Conservation (phyloP, 1,140 invertebrate genomes). For the Solenopsis fugax region DNA sequence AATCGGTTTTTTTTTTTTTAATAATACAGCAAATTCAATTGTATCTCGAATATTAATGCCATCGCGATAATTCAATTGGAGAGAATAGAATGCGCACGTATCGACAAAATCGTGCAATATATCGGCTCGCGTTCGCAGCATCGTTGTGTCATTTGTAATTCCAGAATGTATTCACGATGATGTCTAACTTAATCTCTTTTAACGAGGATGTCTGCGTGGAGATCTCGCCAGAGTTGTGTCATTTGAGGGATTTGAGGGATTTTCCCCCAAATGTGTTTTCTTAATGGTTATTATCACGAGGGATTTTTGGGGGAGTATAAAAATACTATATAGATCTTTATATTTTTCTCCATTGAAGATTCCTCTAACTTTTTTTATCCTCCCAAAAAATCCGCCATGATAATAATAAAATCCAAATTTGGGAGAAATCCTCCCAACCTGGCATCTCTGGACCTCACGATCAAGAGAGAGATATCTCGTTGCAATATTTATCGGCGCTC, state of each 20-base stretch:
- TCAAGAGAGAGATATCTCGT: background rate
- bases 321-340: no score
- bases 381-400: no score
- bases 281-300: no score
- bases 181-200: constrained; percentile 17
- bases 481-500: constrained; percentile 32
- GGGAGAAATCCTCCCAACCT: no score
- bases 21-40: constrained; percentile 30
- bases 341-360: no score
- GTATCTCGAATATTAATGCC: constrained; percentile 40
- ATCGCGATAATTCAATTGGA: constrained; percentile 4
- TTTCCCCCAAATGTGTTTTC: no score
- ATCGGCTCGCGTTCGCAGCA: background rate
- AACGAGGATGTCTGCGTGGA: background rate
- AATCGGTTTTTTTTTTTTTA: constrained; percentile 18
- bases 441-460: background rate
- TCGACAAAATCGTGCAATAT: background rate
- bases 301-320: no score
- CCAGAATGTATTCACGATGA: background rate
- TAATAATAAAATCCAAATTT: no score
- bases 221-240: no score
- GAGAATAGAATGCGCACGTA: background rate
- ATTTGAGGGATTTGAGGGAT: no score
- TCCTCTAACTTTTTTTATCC: no score
- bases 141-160: constrained; percentile 29